Conservation (phyloP, 2,113 vertebrate genomes). For the Gobiocypris rarus region DNA sequence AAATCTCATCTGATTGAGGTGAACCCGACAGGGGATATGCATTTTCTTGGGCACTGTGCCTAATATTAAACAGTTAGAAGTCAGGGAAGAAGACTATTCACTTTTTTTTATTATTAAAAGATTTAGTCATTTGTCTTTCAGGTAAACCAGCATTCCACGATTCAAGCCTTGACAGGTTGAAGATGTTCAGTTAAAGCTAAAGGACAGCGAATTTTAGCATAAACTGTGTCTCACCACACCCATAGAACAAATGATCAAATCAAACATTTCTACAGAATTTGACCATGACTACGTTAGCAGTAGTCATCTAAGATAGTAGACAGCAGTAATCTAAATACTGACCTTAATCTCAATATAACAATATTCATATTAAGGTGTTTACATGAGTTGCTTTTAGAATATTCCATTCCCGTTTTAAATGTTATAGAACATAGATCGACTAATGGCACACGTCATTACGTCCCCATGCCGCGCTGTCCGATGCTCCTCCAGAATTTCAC, state of each 20-base stretch:
- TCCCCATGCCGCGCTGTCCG: too few species aligned
- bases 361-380: too few species aligned
- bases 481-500: too few species aligned
- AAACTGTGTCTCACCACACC: constrained; percentile 33
- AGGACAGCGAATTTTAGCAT: not conserved
- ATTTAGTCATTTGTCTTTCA: constrained; percentile 4
- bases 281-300: too few species aligned
- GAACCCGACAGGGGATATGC: not conserved
- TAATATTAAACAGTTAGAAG: not conserved
- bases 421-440: too few species aligned
- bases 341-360: too few species aligned
- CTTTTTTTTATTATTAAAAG: not conserved
- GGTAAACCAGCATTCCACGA: constrained; percentile 35
- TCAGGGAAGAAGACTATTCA: not conserved
- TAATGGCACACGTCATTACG: too few species aligned
- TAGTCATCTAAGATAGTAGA: too few species aligned
- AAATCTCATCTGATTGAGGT: too few species aligned
- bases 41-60: not conserved
- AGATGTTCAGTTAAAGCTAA: constrained; percentile 8
- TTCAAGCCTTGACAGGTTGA: constrained; percentile 48
- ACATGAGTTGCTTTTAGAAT: too few species aligned
- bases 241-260: not conserved
- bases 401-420: too few species aligned
- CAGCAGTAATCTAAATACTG: too few species aligned
- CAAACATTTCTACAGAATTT: not conserved